Evolutionary conservation across 1,140 invertebrate species (phyloP).

Genomic region (Aphelenchoides fujianensis): DNA sequence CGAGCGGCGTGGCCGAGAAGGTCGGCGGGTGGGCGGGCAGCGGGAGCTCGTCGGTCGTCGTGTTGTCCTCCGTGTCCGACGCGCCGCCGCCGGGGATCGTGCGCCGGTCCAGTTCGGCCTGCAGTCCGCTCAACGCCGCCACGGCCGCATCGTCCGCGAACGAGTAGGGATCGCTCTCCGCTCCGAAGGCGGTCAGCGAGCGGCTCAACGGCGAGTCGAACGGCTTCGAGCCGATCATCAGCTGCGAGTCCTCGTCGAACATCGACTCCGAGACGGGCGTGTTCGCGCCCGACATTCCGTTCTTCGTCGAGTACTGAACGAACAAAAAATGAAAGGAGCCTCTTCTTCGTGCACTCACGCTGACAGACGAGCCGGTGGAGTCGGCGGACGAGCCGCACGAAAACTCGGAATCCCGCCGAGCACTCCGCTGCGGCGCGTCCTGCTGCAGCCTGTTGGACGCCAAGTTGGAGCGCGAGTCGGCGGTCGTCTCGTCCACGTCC

Average conservation of each 20-base stretch:
- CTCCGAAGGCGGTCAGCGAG: neutral
- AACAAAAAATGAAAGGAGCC: neutral
- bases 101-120: neutral
- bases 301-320: conserved; percentile 12
- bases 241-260: neutral
- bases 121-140: neutral
- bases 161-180: neutral
- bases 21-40: neutral
- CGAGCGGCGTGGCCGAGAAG: neutral
- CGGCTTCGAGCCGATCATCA: neutral
- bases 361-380: neutral
- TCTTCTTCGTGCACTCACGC: neutral
- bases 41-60: neutral
- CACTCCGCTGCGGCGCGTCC: neutral
- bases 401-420: neutral
- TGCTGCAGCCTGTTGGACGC: neutral
- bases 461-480: neutral
- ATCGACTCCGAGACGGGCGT: neutral
- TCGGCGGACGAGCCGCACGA: neutral
- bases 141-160: neutral
- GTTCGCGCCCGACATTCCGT: neutral
- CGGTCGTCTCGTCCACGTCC: neutral
- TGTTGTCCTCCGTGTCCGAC: conserved; percentile 9
- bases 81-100: neutral
- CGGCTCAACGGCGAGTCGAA: neutral